phyloP scores from a whole-genome alignment of 2,797 vertebrate genomes.

The Pogoniulus pusillus region DNA sequence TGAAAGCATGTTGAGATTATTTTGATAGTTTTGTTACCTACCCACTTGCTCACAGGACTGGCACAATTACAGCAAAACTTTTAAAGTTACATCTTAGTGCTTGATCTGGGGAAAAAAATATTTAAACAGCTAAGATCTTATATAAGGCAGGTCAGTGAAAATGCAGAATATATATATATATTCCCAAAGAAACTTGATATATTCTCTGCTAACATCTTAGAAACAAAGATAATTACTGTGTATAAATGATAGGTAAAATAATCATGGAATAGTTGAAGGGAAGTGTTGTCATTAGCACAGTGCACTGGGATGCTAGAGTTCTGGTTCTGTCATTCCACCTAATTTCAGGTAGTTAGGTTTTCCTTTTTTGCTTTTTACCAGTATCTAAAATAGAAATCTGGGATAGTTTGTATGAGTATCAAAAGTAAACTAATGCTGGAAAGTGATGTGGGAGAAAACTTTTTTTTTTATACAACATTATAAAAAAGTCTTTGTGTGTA shows the following conservation, averaged over 20 bases:
- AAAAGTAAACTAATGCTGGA: not conserved
- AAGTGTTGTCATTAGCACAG: not conserved
- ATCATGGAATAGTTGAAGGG: not conserved
- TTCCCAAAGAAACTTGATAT: not conserved
- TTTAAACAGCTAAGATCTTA: not conserved
- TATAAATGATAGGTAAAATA: not conserved
- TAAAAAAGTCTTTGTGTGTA: not conserved
- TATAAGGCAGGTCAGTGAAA: not conserved
- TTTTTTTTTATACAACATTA: not conserved
- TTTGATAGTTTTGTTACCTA: not conserved
- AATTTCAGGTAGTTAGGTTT: not conserved
- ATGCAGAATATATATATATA: not conserved
- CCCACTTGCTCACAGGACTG: not conserved
- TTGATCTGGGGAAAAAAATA: not conserved
- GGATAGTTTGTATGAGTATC: not conserved
- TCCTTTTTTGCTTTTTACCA: constrained; percentile 2
- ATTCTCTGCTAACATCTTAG: not conserved
- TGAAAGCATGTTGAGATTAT: not conserved
- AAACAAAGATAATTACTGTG: not conserved
- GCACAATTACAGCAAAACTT: not conserved
- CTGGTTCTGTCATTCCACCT: not conserved
- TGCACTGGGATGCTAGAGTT: not conserved
- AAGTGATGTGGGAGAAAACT: not conserved
- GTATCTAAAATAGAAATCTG: not conserved
- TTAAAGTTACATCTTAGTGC: not conserved